Base-by-base conservation (phyloP, 2,888 invertebrate species). In the Chirona hameri region DNA sequence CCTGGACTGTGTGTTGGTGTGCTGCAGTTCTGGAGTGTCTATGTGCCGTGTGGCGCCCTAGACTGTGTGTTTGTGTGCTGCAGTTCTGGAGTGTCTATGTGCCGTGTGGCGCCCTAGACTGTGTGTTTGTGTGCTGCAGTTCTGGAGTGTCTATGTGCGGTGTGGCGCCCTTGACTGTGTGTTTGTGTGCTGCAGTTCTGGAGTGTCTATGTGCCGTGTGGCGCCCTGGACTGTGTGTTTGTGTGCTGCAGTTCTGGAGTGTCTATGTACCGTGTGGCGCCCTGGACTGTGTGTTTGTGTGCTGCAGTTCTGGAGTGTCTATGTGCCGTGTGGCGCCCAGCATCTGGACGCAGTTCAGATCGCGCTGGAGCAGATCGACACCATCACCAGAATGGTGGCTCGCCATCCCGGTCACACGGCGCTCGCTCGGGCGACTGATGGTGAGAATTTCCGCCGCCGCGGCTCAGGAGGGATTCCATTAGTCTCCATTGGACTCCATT, bases 11-110 rank as follows among this genome's bases (percentile, higher is more conserved):
- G 55, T 10, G 5, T n/a, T 21, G 24, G 7, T 29, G 15, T 72
- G 31, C n/a, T 57, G 15, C 82, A 83, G 83, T 83, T 83, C 81
- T 83, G 83, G 83, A 82, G 82, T 9, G 83, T 81, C 39, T 82
- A 82, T 39, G 83, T 83, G 10, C 83, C 83, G 29, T 83, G 83
- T 39, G 83, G 82, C 39, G 79, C 83, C 27, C 83, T 39, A 7
- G 39, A 39, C 39, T 39, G 18, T 18, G 55, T 10, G 5, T n/a
- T 21, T 60, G 7, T 29, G 15, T 72, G 31, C n/a, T 57, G 15
- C 82, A 83, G 83, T 83, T 83, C 81, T 83, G 83, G 83, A 82
- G n/a, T n/a, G n/a, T n/a, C n/a, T n/a, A n/a, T n/a, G n/a, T n/a
- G n/a, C n/a, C n/a, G n/a, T n/a, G 83, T n/a, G n/a, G n/a, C 7